Evolutionary conservation across 2,888 invertebrate species (phyloP).

Genomic region (Alviniconcha strummeri): DNA sequence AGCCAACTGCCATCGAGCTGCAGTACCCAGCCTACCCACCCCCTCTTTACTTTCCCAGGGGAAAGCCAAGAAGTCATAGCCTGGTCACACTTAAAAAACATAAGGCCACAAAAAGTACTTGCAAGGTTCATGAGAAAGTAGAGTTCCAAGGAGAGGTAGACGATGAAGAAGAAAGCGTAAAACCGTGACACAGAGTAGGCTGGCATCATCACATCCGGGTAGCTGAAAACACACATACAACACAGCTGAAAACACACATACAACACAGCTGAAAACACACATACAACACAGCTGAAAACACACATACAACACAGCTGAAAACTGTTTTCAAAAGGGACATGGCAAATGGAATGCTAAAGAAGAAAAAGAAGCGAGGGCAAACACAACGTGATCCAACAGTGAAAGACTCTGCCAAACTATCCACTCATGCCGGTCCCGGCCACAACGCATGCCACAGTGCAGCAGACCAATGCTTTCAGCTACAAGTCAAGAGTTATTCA

Average conservation of each 20-base stretch:
- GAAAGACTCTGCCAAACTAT: too few species aligned
- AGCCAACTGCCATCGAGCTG: too few species aligned
- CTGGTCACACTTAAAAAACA: too few species aligned
- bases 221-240: conserved; percentile 76
- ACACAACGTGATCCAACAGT: too few species aligned
- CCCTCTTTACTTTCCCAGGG: too few species aligned
- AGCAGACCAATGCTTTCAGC: too few species aligned
- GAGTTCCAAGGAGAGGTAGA: conserved; percentile 88
- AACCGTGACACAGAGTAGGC: conserved; percentile 87
- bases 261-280: not conserved
- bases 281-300: not conserved
- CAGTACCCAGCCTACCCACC: too few species aligned
- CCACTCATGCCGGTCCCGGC: too few species aligned
- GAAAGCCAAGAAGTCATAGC: too few species aligned
- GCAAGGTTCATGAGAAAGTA: conserved; percentile 93
- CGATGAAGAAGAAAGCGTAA: conserved; percentile 90
- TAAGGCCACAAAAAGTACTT: conserved; percentile 65
- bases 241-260: not conserved
- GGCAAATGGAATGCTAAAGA: conserved; percentile 10
- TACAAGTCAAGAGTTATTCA: too few species aligned
- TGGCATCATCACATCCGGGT: conserved; percentile 95
- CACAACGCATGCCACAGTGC: too few species aligned
- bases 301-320: not conserved
- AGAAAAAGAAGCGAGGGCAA: not conserved
- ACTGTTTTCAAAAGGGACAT: conserved; percentile 7